Conservation (phyloP, 2,797 vertebrate genomes). For the Aplochiton taeniatus region DNA sequence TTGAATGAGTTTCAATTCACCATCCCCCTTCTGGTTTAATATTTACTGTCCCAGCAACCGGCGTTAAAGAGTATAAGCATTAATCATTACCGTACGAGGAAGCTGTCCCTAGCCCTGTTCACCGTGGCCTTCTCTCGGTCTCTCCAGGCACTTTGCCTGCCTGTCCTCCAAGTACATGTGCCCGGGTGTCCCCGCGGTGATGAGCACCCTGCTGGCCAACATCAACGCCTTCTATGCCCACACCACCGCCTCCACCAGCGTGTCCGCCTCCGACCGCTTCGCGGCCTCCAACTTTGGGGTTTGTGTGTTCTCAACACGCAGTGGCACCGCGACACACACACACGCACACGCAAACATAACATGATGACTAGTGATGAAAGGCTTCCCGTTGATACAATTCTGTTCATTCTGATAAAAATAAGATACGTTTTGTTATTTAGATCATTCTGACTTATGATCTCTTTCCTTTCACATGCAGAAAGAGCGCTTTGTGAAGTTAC, state of each 20-base stretch:
- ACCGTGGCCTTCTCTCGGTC: conserved; percentile 12
- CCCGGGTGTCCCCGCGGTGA: conserved; percentile 93
- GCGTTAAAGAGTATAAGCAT: no score
- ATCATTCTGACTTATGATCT: conserved; percentile 8
- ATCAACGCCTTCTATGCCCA: conserved; percentile 99
- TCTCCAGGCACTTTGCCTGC: conserved; percentile 93
- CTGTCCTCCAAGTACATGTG: conserved; percentile 99
- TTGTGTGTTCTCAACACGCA: conserved; percentile 41
- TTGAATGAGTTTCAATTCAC: no score
- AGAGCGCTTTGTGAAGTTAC: conserved; percentile 95
- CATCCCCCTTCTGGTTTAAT: no score
- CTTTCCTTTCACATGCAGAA: conserved; percentile 77
- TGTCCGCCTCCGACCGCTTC: conserved; percentile 95
- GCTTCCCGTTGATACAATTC: no score
- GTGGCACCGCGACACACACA: neutral
- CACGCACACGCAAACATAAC: neutral
- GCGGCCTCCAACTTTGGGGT: conserved; percentile 98
- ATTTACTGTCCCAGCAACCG: no score
- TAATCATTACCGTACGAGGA: no score
- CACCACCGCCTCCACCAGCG: conserved; percentile 96
- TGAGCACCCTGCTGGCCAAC: conserved; percentile 98
- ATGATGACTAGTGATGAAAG: no score
- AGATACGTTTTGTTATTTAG: no score
- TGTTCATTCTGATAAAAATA: no score
- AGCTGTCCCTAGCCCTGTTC: no score